Evolutionary conservation across 2,888 invertebrate species (phyloP).

Genomic region (Idaea dimidiata): DNA sequence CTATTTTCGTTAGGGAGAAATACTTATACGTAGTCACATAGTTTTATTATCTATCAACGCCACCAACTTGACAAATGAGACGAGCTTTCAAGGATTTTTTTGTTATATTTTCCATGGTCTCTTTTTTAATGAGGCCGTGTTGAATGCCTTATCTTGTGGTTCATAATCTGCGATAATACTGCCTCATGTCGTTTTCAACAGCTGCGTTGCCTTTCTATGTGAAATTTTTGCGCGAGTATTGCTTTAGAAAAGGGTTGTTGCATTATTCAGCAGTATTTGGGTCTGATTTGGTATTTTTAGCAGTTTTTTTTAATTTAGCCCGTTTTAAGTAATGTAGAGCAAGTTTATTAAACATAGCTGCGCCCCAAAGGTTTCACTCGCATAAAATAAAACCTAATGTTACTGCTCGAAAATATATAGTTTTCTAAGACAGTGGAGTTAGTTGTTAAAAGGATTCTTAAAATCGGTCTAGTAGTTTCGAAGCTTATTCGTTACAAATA

Average conservation of each 20-base stretch:
- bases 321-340: too few relatives aligned
- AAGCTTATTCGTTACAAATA: too few relatives aligned
- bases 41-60: too few relatives aligned
- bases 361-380: too few relatives aligned
- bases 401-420: too few relatives aligned
- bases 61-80: conserved; percentile 69
- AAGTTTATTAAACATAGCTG: too few relatives aligned
- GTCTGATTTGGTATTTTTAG: not conserved
- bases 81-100: conserved; percentile 50
- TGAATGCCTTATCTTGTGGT: conserved; percentile 63
- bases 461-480: too few relatives aligned
- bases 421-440: too few relatives aligned
- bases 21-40: too few relatives aligned
- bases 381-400: too few relatives aligned
- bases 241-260: conserved; percentile 25
- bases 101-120: conserved; percentile 40
- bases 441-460: too few relatives aligned
- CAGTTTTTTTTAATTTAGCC: not conserved
- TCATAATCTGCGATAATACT: conserved; percentile 55
- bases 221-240: conserved; percentile 15
- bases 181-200: conserved; percentile 43
- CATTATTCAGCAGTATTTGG: conserved; percentile 19
- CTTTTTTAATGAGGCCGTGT: conserved; percentile 60
- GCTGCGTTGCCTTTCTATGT: conserved; percentile 20
- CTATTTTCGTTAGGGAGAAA: too few relatives aligned